A percentile compares a stretch with the other conserved stretches of the same genome.
These are phyloP conservation scores for Saxidomus purpurata DNA, from an alignment of 1,140 invertebrate species.

Conservation along the genomic window DNA sequence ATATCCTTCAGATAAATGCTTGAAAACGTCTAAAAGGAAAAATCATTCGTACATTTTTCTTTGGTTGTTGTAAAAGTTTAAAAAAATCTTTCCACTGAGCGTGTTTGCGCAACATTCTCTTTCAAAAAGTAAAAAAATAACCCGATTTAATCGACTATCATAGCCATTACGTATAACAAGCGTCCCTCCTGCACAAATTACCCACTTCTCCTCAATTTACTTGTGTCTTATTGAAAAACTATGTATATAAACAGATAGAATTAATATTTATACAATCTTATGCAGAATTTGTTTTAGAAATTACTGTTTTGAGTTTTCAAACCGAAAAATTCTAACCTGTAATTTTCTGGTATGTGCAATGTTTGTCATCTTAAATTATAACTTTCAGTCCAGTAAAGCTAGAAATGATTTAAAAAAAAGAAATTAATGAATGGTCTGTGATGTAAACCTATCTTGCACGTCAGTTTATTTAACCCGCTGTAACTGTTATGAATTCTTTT, in stretches of 20 bases:
- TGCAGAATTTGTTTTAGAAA: conserved; percentile 32
- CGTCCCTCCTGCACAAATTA: background rate
- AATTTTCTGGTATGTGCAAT: conserved; percentile 23
- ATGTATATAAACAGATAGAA: conserved; percentile 37
- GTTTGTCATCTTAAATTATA: conserved; percentile 40
- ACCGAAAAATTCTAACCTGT: conserved; percentile 34
- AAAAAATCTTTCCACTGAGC: too few relatives aligned
- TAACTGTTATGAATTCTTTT: background rate
- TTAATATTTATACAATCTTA: conserved; percentile 54
- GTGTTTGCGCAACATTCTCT: too few relatives aligned
- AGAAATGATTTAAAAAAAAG: conserved; percentile 2
- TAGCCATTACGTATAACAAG: background rate
- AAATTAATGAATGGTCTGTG: conserved; percentile 15
- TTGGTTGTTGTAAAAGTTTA: too few relatives aligned
- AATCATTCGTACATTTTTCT: too few relatives aligned
- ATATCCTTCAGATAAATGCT: too few relatives aligned
- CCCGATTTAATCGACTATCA: too few relatives aligned
- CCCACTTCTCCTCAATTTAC: background rate
- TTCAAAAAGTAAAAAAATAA: too few relatives aligned
- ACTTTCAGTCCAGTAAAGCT: background rate
- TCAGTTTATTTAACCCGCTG: conserved; percentile 27
- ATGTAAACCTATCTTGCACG: conserved; percentile 11
- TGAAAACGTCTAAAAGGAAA: too few relatives aligned
- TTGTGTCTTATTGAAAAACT: background rate
- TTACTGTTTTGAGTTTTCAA: conserved; percentile 41